Evolutionary conservation across 1,140 invertebrate genomes (phyloP), one percentile per base, ranked within the genome.

Genomic region (Aphaenogaster floridana): DNA sequence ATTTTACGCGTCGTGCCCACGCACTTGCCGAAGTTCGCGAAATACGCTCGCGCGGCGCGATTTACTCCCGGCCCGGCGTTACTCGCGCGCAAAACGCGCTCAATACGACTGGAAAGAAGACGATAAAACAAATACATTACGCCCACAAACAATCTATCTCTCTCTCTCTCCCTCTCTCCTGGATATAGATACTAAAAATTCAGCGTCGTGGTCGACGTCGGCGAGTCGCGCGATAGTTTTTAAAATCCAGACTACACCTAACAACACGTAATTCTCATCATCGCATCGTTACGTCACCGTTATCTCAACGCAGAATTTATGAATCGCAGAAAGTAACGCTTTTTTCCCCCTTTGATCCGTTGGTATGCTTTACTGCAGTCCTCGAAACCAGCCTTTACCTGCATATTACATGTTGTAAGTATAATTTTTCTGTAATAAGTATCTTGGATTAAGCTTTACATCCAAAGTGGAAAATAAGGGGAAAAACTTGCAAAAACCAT

Each of bases 41-140:
- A 50, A 48, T 42, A 28, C 42, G 39, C 9, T 21, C 66, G 21
- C 13, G 66, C 13, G 66, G n/a, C 11, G 36, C 11, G 66, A 69
- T 69, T 69, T 69, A 34, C 13, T 69, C 42, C 3, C n/a, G 42
- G 66, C 2, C 42, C 13, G 13, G 48, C 6, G n/a, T 28, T 28
- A 42, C 36, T 5, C 36, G 36, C 36, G 63, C 17, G 13, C 64
- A 21, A 69, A 28, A 48, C 11, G 42, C n/a, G 17, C 17, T 17
- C 39, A 39, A 48, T 48, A 48, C 5, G n/a, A 69, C 42, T 69
- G 42, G n/a, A 48, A 28, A 42, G 63, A 63, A 21, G 21, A 69
- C 7, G 45, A 69, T 50, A 50, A 69, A 50, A 69, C 3, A 50
- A 69, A 69, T 69, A 69, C 21, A 69, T 48, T 69, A 50, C 42